Conservation (phyloP, 2,888 invertebrate genomes). For the Zaprionus obscuricornis region DNA sequence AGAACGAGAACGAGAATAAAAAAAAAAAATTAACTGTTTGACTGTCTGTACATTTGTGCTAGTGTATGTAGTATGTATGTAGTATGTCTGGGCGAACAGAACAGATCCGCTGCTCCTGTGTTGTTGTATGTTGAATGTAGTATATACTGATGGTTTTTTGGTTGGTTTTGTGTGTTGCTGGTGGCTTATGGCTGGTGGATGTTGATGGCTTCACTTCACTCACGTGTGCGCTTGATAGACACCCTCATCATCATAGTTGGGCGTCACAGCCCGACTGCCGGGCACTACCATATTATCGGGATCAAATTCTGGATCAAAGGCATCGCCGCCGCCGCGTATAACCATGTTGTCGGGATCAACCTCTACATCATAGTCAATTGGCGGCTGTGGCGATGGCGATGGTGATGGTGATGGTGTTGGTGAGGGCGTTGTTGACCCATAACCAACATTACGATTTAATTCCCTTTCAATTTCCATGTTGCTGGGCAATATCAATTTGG, state of each 20-base stretch:
- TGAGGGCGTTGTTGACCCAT: constrained; percentile 36
- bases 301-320: constrained; percentile 79
- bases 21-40: too few species aligned
- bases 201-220: constrained; percentile 65
- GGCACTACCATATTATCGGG: constrained; percentile 81
- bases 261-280: constrained; percentile 78
- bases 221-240: constrained; percentile 83
- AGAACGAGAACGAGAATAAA: too few species aligned
- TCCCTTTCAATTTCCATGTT: constrained; percentile 78
- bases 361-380: constrained; percentile 81
- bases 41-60: constrained; percentile 45
- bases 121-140: constrained; percentile 26
- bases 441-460: constrained; percentile 10
- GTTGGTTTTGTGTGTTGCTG: constrained; percentile 20
- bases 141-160: constrained; percentile 26
- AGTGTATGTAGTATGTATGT: constrained; percentile 23
- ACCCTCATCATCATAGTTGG: constrained; percentile 79
- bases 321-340: constrained; percentile 72
- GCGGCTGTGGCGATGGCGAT: constrained; percentile 81
- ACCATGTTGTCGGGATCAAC: constrained; percentile 82
- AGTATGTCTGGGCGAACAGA: constrained; percentile 10
- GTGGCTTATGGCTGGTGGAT: constrained; percentile 22
- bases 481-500: constrained; percentile 82
- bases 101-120: constrained; percentile 2
- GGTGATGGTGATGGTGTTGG: constrained; percentile 80